A percentile compares a stretch with the other conserved stretches of the same genome.
Conservation (phyloP, 2,797 vertebrate genomes). For the Gallinago stenura region DNA sequence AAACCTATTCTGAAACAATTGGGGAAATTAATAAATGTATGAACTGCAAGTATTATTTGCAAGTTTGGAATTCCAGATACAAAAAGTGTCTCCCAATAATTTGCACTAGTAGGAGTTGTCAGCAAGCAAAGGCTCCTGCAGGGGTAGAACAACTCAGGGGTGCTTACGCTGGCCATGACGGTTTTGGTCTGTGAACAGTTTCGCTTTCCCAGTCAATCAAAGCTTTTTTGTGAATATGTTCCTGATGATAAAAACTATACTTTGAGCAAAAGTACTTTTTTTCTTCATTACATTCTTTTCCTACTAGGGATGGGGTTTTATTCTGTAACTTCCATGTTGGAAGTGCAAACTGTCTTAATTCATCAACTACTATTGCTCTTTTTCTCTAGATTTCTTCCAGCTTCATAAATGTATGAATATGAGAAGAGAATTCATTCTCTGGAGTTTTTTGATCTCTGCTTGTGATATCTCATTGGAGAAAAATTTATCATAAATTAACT, state of each 20-base stretch:
- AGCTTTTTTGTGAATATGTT: background rate
- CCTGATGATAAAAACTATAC: background rate
- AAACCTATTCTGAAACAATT: background rate
- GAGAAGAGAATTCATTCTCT: background rate
- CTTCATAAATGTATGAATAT: background rate
- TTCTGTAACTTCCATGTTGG: background rate
- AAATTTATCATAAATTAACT: slow-evolving; percentile 5
- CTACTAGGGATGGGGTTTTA: background rate
- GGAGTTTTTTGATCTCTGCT: slow-evolving; percentile 12
- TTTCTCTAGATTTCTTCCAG: background rate
- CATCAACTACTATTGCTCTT: background rate
- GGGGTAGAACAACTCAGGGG: background rate
- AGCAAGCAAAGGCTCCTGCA: background rate
- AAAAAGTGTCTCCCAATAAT: background rate
- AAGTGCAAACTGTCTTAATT: background rate
- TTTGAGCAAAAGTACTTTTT: background rate
- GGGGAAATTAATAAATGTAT: background rate
- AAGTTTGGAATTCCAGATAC: background rate
- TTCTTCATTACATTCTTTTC: background rate
- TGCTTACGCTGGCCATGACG: background rate
- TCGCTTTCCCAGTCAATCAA: background rate
- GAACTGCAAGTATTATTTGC: background rate
- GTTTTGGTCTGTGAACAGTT: background rate
- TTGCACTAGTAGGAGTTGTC: background rate
- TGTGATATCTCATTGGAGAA: background rate